Evolutionary conservation across 1,140 invertebrate genomes (phyloP), one percentile per base, ranked within the genome.

Genomic region (Drosophila quadrilineata): DNA sequence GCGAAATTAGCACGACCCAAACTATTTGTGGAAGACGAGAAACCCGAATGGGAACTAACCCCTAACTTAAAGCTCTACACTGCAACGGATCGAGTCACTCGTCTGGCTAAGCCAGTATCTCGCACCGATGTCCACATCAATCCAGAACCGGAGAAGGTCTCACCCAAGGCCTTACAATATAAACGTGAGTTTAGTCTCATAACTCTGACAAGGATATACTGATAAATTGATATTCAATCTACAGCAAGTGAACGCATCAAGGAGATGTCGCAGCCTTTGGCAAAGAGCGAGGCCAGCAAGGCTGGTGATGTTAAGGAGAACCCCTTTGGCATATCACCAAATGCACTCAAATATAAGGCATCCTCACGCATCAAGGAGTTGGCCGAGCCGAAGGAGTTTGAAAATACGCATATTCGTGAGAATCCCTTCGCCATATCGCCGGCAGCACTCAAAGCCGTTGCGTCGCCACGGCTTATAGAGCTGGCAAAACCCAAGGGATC

Each of bases 391-490:
- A 89, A 86, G 28, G 86, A 88, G 28, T 88, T 77, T 35, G 86
- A 88, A 31, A 88, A 88, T 19, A 71, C 71, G 0, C 86, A 88
- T 41, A 88, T 88, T 26, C 79, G 86, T 17, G 80, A 86, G 16
- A 82, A 88, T 74, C 86, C 86, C 0, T 88, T 84, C 22, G 69
- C 65, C 14, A 88, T 88, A 5, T 88, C 86, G 5, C 76, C 74
- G 2, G 86, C 86, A 16, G 91, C 90, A 1, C 72, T 91, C n/a
- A 91, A 91, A 50, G 90, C 90, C 36, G 90, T 90, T 50, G 71
- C 91, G 12, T 89, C 90, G 21, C 88, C 90, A 8, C 82, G 91
- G 8, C 90, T 91, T 29, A 71, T 90, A 33, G 90, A 91, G 53
- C 56, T 91, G 54, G 90, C 91, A 19, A 91, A 91, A 64, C 90